phyloP scores from a whole-genome alignment of 2,888 invertebrate species.

The Mystacides longicornis region DNA sequence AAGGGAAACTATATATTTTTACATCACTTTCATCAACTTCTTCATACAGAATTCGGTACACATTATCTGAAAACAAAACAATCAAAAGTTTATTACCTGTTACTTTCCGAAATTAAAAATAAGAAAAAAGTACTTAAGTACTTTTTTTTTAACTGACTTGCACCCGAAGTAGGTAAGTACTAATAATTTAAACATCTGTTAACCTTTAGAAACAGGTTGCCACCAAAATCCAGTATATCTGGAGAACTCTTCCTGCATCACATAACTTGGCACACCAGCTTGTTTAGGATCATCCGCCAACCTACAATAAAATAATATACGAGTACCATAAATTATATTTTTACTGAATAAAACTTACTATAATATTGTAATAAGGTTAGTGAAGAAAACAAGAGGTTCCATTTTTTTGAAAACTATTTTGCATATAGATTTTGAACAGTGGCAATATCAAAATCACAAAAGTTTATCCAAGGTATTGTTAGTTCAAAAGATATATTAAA shows the following conservation, averaged over 20 bases:
- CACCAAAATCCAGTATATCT: slow-evolving; percentile 98
- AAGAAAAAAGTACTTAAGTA: too few species aligned
- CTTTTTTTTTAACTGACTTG: too few species aligned
- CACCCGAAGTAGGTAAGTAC: too few species aligned
- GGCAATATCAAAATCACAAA: too few species aligned
- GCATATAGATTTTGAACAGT: too few species aligned
- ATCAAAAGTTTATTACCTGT: too few species aligned
- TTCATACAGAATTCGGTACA: slow-evolving; percentile 77
- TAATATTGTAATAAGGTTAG: neutral
- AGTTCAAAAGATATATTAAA: neutral
- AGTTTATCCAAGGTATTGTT: neutral
- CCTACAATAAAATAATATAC: slow-evolving; percentile 28
- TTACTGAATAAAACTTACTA: neutral
- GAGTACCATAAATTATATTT: neutral
- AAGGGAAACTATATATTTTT: slow-evolving; percentile 82
- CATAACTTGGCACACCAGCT: slow-evolving; percentile 96
- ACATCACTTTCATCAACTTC: slow-evolving; percentile 88
- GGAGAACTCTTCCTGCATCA: slow-evolving; percentile 97
- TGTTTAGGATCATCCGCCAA: slow-evolving; percentile 77
- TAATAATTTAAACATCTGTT: too few species aligned
- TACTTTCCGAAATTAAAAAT: too few species aligned
- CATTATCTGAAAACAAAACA: slow-evolving; percentile 50
- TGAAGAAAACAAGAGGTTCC: neutral
- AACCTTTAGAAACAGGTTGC: slow-evolving; percentile 72
- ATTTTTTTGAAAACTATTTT: neutral